These are phyloP conservation scores for Hypomecis punctinalis DNA, from an alignment of 2,888 invertebrate genomes.

Conservation along the genomic window DNA sequence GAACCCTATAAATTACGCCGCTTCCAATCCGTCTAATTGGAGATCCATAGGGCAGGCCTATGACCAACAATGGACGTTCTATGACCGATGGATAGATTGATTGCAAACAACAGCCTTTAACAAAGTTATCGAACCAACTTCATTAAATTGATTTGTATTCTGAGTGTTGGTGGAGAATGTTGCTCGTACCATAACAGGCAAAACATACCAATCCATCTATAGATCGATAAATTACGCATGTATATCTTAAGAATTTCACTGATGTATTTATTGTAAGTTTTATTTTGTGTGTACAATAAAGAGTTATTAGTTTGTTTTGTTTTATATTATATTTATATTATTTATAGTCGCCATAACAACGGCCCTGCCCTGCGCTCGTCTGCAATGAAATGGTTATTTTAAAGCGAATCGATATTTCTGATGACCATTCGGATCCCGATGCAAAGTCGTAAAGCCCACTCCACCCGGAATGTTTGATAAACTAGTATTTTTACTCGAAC, in stretches of 20 bases:
- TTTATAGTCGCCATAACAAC: slow-evolving; percentile 7
- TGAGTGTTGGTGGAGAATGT: background rate
- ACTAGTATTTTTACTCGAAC: background rate
- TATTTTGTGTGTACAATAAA: too few species aligned
- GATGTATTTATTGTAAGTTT: too few species aligned
- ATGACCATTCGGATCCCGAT: slow-evolving; percentile 34
- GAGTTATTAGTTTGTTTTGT: too few species aligned
- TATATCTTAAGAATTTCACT: too few species aligned
- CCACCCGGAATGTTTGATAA: background rate
- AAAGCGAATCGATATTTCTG: slow-evolving; percentile 48
- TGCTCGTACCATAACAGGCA: too few species aligned
- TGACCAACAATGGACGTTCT: too few species aligned
- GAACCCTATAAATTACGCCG: too few species aligned
- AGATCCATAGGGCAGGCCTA: too few species aligned
- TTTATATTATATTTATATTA: too few species aligned
- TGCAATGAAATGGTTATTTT: slow-evolving; percentile 49
- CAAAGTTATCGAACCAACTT: slow-evolving; percentile 19
- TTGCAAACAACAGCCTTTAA: slow-evolving; percentile 28
- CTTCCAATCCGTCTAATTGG: too few species aligned
- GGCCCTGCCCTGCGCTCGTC: slow-evolving; percentile 23
- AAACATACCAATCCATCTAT: too few species aligned
- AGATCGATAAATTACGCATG: too few species aligned
- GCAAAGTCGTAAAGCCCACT: slow-evolving; percentile 20
- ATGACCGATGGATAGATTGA: slow-evolving; percentile 44
- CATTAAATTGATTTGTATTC: slow-evolving; percentile 9